Evolutionary conservation across 2,113 vertebrate species (phyloP).

Genomic region (Bettongia penicillata): DNA sequence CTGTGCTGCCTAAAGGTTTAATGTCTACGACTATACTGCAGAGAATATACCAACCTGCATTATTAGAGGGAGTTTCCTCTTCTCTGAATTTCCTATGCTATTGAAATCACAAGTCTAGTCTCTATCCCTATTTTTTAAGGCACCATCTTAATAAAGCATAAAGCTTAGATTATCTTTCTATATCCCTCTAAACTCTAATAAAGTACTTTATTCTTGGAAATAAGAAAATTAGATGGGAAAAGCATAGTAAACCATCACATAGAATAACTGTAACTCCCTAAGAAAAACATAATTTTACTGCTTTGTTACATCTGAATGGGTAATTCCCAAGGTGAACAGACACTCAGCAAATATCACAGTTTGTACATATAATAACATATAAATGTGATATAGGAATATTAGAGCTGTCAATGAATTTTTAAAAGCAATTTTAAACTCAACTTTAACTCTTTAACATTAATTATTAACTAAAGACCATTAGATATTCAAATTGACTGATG

Average conservation of each 20-base stretch:
- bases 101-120: neutral
- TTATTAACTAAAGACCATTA: conserved; percentile 5
- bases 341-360: conserved; percentile 2
- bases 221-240: neutral
- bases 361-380: neutral
- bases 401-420: conserved; percentile 49
- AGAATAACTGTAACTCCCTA: neutral
- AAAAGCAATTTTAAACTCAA: conserved; percentile 5
- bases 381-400: conserved; percentile 1
- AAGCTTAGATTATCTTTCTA: neutral
- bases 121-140: neutral
- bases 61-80: neutral
- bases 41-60: neutral
- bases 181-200: neutral
- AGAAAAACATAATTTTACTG: neutral
- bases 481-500: conserved; percentile 57
- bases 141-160: neutral
- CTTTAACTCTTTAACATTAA: too few species aligned
- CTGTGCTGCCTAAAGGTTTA: neutral
- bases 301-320: neutral
- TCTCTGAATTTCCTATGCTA: neutral
- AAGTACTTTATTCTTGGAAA: neutral
- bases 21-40: neutral
- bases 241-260: neutral
- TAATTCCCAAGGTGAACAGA: conserved; percentile 1